Evolutionary conservation across 2,888 invertebrate genomes (phyloP).

Genomic region (Zootermopsis nevadensis): DNA sequence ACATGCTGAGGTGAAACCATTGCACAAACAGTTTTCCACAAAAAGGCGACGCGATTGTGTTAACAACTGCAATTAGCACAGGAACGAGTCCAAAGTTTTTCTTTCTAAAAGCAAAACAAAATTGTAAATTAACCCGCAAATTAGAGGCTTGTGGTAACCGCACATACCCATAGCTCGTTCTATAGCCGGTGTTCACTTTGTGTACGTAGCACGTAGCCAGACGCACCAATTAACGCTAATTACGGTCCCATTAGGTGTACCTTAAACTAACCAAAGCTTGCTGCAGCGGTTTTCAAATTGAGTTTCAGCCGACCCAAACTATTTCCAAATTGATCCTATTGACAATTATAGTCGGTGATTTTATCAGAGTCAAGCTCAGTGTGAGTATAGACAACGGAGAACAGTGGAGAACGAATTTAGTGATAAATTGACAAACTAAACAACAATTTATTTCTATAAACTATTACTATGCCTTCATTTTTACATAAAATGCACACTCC

Average conservation of each 20-base stretch:
- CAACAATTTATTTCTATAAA: constrained; percentile 1
- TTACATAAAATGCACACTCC: too few relatives aligned
- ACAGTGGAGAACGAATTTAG: background rate
- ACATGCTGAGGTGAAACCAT: background rate
- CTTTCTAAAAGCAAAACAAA: constrained; percentile 10
- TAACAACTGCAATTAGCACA: background rate
- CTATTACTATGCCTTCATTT: background rate
- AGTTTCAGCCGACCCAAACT: constrained; percentile 19
- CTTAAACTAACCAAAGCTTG: constrained; percentile 29
- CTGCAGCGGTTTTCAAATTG: background rate
- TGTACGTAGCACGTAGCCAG: background rate
- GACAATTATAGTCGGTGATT: constrained; percentile 16
- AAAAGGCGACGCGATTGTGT: background rate
- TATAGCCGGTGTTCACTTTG: background rate
- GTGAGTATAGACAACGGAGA: background rate
- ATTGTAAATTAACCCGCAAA: background rate
- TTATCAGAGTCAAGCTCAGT: background rate
- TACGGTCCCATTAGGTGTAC: background rate
- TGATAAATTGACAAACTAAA: constrained; percentile 10
- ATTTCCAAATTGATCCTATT: constrained; percentile 22
- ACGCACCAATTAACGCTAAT: constrained; percentile 16
- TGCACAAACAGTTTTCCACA: constrained; percentile 6
- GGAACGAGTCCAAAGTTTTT: background rate
- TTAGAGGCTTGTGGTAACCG: background rate
- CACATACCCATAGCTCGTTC: background rate